phyloP scores from a whole-genome alignment of 2,113 vertebrate species.

The Otolemur garnettii region DNA sequence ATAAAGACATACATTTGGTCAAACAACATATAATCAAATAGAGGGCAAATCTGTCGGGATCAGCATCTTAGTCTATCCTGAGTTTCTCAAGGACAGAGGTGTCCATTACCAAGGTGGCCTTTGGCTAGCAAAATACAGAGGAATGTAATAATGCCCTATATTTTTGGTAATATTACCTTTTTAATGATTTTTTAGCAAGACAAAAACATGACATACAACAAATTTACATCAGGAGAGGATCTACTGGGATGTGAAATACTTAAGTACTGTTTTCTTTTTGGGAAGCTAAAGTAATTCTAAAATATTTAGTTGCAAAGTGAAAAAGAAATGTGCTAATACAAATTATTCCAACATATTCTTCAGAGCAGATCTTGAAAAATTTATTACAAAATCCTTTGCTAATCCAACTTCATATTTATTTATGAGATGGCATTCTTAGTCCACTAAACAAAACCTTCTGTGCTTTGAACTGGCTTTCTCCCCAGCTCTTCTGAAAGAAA shows the following conservation, averaged over 20 bases:
- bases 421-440: background rate
- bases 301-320: background rate
- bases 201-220: background rate
- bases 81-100: background rate
- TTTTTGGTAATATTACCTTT: background rate
- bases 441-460: background rate
- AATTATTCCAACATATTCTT: background rate
- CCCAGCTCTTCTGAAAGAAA: background rate
- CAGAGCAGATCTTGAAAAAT: background rate
- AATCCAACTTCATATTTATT: background rate
- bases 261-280: background rate
- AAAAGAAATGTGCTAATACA: background rate
- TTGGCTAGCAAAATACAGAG: background rate
- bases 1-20: background rate
- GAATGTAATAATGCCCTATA: background rate
- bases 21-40: background rate
- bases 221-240: background rate
- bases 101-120: rapidly evolving
- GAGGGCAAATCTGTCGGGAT: background rate
- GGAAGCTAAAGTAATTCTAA: background rate
- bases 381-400: background rate
- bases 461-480: background rate
- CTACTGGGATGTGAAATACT: background rate
- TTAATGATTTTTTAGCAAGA: background rate
- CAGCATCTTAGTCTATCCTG: background rate